Percentiles rank a stretch among this genome's conserved stretches.
Evolutionary conservation across 2,888 invertebrate genomes (phyloP).

Genomic region (Entomobrya multifasciata): DNA sequence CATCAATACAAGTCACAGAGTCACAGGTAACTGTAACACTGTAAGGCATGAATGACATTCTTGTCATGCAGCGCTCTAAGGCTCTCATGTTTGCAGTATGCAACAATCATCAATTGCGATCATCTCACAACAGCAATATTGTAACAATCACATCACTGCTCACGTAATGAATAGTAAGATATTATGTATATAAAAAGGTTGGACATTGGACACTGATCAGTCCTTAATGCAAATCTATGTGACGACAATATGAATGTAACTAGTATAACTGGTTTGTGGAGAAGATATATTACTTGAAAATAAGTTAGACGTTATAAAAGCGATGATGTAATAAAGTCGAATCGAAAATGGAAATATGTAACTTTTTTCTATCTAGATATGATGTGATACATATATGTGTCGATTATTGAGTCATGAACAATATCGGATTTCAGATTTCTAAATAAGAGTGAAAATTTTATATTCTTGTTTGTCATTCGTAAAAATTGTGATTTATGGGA

Average conservation of each 20-base stretch:
- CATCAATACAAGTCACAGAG: background rate
- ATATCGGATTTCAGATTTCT: background rate
- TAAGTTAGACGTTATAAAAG: no score
- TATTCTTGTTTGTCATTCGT: no score
- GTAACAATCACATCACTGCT: no score
- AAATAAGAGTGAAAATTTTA: no score
- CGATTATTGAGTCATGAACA: background rate
- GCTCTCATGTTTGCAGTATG: background rate
- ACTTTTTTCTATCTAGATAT: background rate
- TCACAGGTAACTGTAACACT: background rate
- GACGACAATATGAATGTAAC: background rate
- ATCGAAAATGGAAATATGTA: background rate
- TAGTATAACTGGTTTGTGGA: conserved; percentile 45
- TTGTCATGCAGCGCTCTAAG: no score
- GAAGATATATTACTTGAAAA: no score
- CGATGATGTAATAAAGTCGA: conserved; percentile 7
- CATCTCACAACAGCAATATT: background rate
- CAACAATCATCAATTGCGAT: background rate
- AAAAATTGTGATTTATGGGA: no score
- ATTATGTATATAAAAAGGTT: no score
- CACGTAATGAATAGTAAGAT: no score
- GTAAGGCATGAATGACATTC: background rate
- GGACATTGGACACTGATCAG: no score
- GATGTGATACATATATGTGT: no score
- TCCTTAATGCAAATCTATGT: no score